Evolutionary conservation across 2,888 invertebrate species (phyloP).

Genomic region (Trilocha varians): DNA sequence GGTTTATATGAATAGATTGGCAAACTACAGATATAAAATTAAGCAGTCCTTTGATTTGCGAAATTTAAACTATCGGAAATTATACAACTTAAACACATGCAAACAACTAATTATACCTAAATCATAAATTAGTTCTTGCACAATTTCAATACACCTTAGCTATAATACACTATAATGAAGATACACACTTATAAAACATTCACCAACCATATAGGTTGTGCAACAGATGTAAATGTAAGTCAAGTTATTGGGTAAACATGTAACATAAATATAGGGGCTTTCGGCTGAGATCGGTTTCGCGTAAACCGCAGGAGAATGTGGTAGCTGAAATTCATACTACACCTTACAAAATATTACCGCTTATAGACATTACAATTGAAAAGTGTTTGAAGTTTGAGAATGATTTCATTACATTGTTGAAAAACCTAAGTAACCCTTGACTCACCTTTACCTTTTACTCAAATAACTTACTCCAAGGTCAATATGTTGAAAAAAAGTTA

Average conservation of each 20-base stretch:
- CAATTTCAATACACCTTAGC: slow-evolving; percentile 4
- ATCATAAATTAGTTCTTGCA: background rate
- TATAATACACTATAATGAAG: slow-evolving; percentile 8
- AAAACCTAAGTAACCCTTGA: too few relatives aligned
- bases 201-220: slow-evolving; percentile 2
- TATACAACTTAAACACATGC: too few relatives aligned
- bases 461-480: too few relatives aligned
- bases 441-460: too few relatives aligned
- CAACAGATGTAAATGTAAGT: background rate
- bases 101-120: too few relatives aligned
- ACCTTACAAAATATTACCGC: background rate
- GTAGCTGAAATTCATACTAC: background rate
- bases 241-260: slow-evolving; percentile 1
- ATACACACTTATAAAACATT: slow-evolving; percentile 5
- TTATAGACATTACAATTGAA: too few relatives aligned
- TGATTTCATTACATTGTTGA: too few relatives aligned
- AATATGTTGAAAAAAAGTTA: background rate
- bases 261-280: slow-evolving; percentile 1
- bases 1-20: too few relatives aligned
- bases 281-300: slow-evolving; percentile 1
- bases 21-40: too few relatives aligned
- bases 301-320: slow-evolving; percentile 1
- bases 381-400: too few relatives aligned
- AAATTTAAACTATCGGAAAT: too few relatives aligned
- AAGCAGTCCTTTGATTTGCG: too few relatives aligned